Evolutionary conservation across 2,888 invertebrate species (phyloP).

Genomic region (Opisthograptis luteolata): DNA sequence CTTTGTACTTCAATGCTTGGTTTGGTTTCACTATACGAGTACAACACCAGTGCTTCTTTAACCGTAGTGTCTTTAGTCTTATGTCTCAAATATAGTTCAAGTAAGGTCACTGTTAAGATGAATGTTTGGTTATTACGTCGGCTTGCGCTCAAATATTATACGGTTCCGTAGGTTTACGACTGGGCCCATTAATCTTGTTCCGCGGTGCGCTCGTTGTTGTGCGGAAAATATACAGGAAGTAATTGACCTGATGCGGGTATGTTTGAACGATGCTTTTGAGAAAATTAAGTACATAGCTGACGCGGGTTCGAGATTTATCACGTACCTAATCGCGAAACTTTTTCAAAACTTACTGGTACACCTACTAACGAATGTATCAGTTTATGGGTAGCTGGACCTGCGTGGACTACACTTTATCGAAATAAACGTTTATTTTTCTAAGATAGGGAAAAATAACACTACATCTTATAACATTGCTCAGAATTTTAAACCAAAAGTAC

Average conservation of each 20-base stretch:
- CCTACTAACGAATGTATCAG: no score
- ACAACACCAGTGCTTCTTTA: no score
- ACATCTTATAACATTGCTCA: no score
- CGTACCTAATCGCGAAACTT: background rate
- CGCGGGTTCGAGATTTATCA: slow-evolving; percentile 1
- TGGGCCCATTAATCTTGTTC: slow-evolving; percentile 42
- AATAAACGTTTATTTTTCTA: no score
- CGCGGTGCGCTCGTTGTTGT: slow-evolving; percentile 31
- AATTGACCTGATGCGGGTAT: slow-evolving; percentile 35
- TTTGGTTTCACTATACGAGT: no score
- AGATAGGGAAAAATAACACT: no score
- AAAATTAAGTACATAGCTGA: slow-evolving; percentile 23
- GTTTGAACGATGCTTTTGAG: slow-evolving; percentile 33
- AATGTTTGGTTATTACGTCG: slow-evolving; percentile 34
- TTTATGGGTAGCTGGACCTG: no score
- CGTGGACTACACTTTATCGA: no score
- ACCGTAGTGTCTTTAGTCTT: no score
- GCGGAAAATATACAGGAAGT: slow-evolving; percentile 39
- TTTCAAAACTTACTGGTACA: background rate
- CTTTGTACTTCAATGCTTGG: no score
- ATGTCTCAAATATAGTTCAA: background rate
- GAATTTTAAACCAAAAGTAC: no score
- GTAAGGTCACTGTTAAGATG: slow-evolving; percentile 1
- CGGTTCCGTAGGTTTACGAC: slow-evolving; percentile 43
- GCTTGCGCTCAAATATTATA: slow-evolving; percentile 43